Conservation (phyloP, 1,140 invertebrate species). For the Medauroidea extradentata region DNA sequence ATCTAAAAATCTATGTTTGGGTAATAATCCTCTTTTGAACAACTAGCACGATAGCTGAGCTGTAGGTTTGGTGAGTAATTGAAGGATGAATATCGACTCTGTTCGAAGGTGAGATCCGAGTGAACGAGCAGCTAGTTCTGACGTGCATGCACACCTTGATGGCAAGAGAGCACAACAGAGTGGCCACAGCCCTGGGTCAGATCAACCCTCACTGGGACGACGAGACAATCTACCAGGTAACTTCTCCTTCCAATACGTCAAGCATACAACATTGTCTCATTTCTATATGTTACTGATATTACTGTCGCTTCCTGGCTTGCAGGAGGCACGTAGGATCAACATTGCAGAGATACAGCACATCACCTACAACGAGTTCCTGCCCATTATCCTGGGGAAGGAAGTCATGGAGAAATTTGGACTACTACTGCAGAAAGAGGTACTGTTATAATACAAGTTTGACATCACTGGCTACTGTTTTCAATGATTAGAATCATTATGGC, state of each 20-base stretch:
- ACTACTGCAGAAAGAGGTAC: slow-evolving; percentile 73
- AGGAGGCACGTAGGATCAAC: slow-evolving; percentile 82
- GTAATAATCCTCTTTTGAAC: no score
- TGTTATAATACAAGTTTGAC: neutral
- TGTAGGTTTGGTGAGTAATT: no score
- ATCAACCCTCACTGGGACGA: slow-evolving; percentile 95
- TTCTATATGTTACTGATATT: slow-evolving; percentile 35
- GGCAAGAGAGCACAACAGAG: slow-evolving; percentile 82
- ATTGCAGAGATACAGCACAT: slow-evolving; percentile 91
- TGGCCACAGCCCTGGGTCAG: slow-evolving; percentile 67
- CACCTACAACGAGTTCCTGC: slow-evolving; percentile 91
- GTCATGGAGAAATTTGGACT: slow-evolving; percentile 89
- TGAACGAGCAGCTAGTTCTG: slow-evolving; percentile 87
- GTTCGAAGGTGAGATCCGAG: slow-evolving; percentile 79
- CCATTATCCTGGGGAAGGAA: slow-evolving; percentile 88
- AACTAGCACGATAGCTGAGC: no score
- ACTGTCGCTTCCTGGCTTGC: slow-evolving; percentile 19
- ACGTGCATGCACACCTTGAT: slow-evolving; percentile 88
- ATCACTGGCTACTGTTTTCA: no score
- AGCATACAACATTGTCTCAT: slow-evolving; percentile 73
- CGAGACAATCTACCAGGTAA: slow-evolving; percentile 81
- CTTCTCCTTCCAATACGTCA: slow-evolving; percentile 43
- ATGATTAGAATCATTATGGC: no score
- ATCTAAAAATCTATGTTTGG: no score
- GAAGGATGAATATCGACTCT: no score